phyloP scores from a whole-genome alignment of 2,888 invertebrate genomes.

The Leptarthrus brevirostris region DNA sequence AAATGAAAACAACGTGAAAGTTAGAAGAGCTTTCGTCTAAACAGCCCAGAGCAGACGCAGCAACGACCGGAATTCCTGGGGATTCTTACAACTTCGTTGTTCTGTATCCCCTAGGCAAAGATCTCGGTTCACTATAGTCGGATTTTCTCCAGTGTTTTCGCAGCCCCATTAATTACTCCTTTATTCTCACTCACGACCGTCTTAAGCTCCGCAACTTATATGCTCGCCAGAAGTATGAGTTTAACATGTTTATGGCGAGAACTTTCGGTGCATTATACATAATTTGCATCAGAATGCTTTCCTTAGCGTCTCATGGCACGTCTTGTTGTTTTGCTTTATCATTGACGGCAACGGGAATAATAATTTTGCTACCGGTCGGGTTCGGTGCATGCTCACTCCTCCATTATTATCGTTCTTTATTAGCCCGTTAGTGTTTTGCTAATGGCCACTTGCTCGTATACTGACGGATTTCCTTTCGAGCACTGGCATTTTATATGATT shows the following conservation, averaged over 20 bases:
- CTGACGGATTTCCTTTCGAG: not conserved
- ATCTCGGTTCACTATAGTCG: not conserved
- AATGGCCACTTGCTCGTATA: slow-evolving; percentile 1
- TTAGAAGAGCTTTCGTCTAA: slow-evolving; percentile 2
- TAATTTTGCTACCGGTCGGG: slow-evolving; percentile 8
- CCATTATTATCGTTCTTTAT: slow-evolving; percentile 8
- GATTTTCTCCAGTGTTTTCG: slow-evolving; percentile 19
- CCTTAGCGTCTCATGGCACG: not conserved
- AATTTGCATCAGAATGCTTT: slow-evolving; percentile 30
- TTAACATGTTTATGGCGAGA: slow-evolving; percentile 36
- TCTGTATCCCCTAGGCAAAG: slow-evolving; percentile 3
- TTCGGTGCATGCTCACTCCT: slow-evolving; percentile 3
- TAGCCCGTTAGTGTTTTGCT: slow-evolving; percentile 18
- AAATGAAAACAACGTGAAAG: slow-evolving; percentile 22
- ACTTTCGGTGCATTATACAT: slow-evolving; percentile 25
- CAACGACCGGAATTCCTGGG: not conserved
- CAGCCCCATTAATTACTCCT: slow-evolving; percentile 39
- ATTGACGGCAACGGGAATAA: slow-evolving; percentile 7
- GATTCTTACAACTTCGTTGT: slow-evolving; percentile 16
- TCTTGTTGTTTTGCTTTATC: slow-evolving; percentile 28
- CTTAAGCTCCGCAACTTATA: slow-evolving; percentile 15
- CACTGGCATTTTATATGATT: not conserved
- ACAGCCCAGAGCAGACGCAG: not conserved
- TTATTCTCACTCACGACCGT: slow-evolving; percentile 15
- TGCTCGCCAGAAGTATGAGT: slow-evolving; percentile 2